These are phyloP conservation scores for Lacerta bilineata DNA, from an alignment of 2,797 vertebrate genomes.

Conservation along the genomic window DNA sequence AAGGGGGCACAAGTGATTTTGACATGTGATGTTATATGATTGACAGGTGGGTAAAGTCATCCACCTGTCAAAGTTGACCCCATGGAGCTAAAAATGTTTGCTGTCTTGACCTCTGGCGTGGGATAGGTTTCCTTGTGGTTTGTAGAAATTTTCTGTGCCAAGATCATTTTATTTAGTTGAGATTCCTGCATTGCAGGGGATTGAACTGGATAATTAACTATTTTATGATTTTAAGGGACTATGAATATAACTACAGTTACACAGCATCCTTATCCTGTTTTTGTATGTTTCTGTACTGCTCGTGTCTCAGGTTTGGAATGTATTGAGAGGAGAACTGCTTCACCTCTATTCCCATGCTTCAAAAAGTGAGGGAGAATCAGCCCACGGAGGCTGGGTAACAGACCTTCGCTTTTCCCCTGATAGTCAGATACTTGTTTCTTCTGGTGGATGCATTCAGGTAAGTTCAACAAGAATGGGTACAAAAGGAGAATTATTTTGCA, in stretches of 20 bases:
- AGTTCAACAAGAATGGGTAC: constrained; percentile 47
- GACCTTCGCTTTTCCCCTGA: constrained; percentile 94
- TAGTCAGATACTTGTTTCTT: constrained; percentile 88
- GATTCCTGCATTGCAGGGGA: no score
- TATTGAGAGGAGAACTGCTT: constrained; percentile 83
- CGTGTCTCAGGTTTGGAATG: constrained; percentile 87
- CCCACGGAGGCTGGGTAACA: constrained; percentile 94
- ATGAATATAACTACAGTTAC: neutral
- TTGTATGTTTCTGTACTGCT: neutral
- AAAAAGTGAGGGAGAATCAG: constrained; percentile 86
- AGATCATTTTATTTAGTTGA: neutral
- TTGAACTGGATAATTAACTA: no score
- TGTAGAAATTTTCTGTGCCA: neutral
- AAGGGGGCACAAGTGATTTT: no score
- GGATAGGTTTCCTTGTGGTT: neutral
- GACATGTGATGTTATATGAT: no score
- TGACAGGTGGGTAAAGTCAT: no score
- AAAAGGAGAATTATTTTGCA: neutral
- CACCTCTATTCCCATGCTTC: constrained; percentile 85
- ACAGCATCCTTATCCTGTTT: neutral
- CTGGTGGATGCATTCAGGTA: constrained; percentile 94
- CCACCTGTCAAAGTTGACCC: no score
- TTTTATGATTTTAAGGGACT: no score
- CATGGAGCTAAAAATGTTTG: no score
- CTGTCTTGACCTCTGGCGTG: neutral